A percentile compares a stretch with the other conserved stretches of the same genome.
These are phyloP conservation scores for Agonopterix alstromeriana DNA, from an alignment of 2,888 invertebrate species.

Conservation along the genomic window DNA sequence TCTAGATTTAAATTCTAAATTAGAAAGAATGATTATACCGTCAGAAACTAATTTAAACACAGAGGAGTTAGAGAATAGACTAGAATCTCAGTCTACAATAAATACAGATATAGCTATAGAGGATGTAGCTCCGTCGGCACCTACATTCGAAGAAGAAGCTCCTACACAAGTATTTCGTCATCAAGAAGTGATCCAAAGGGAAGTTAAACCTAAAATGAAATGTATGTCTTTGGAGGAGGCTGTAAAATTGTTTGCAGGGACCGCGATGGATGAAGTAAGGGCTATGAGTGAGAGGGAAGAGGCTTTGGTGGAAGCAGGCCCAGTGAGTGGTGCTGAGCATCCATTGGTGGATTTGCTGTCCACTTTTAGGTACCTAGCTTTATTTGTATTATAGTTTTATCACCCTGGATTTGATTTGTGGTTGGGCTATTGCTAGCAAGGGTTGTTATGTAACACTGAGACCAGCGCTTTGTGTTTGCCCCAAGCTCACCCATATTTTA, in stretches of 20 bases:
- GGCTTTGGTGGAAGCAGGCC: conserved; percentile 49
- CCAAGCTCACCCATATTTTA: too few species aligned
- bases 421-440: too few species aligned
- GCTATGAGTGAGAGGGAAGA: conserved; percentile 56
- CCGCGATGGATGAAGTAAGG: conserved; percentile 48
- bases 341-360: conserved; percentile 59
- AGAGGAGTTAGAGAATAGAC: conserved; percentile 15
- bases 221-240: conserved; percentile 56
- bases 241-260: conserved; percentile 44
- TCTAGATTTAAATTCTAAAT: conserved; percentile 24
- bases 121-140: conserved; percentile 48
- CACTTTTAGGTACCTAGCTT: conserved; percentile 24
- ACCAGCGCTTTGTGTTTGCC: too few species aligned
- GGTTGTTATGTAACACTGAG: too few species aligned
- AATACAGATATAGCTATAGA: conserved; percentile 1
- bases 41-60: conserved; percentile 8
- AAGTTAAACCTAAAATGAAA: conserved; percentile 25
- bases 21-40: conserved; percentile 25
- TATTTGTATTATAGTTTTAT: too few species aligned
- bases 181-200: conserved; percentile 11
- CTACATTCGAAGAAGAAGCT: conserved; percentile 34
- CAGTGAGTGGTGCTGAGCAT: conserved; percentile 49
- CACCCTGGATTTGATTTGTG: too few species aligned
- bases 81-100: neutral
- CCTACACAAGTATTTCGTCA: conserved; percentile 6